Evolutionary conservation across 2,113 vertebrate genomes (phyloP).

Genomic region (Sphyrna mokarran): DNA sequence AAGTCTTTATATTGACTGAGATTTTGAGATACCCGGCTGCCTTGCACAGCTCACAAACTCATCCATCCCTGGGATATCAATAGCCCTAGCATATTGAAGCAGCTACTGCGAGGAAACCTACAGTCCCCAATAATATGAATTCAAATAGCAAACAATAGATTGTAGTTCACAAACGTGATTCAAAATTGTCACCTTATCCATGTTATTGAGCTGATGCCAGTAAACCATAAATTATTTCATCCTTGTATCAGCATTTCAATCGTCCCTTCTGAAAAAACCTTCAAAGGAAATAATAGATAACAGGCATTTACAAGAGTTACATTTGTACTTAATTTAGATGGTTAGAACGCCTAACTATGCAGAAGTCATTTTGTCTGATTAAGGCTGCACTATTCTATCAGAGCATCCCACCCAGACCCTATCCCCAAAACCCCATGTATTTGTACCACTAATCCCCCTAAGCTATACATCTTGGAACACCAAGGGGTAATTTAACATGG

Average conservation of each 20-base stretch:
- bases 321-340: background rate
- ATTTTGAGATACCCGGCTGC: no score
- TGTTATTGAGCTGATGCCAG: background rate
- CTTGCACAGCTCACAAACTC: no score
- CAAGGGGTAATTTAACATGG: no score
- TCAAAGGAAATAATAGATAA: background rate
- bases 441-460: no score
- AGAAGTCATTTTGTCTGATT: no score
- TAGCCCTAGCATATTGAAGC: background rate
- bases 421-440: no score
- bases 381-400: no score
- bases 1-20: no score
- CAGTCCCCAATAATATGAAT: background rate
- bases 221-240: background rate
- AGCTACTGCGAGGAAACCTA: background rate
- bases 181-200: background rate
- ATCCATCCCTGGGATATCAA: background rate
- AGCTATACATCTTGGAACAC: no score
- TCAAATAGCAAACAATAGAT: background rate
- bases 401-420: no score
- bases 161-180: background rate
- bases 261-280: background rate
- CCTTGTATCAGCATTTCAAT: background rate
- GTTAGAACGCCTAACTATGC: no score
- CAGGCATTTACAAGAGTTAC: background rate